Base-by-base conservation (phyloP, 2,797 vertebrate genomes). In the Lepidocolaptes lacrymiger region DNA sequence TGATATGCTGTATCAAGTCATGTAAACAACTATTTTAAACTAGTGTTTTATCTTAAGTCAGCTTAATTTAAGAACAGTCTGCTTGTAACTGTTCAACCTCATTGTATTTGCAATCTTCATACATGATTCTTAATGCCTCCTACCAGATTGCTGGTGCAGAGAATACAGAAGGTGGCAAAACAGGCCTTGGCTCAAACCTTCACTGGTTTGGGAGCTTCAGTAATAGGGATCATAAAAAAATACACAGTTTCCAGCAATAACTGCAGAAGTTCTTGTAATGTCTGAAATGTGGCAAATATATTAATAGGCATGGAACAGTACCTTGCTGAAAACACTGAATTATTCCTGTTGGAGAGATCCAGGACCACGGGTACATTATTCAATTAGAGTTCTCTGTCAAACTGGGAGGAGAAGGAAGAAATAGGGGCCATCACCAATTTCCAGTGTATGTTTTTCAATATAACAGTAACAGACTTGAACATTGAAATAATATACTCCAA, bases 241-340 rank as follows among this genome's bases (percentile, higher is more conserved):
- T 9, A 19, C 5, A 54, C 4, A n/a, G 2, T 39, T 91, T 68
- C 7, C 49, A 82, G 28, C 28, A 68, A 22, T 26, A 75, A 72
- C 24, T 64, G 16, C 8, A 43, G 24, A 88, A 73, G 26, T 41
- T n/a, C 24, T 78, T 67, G 16, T 22, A 8, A 8, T 14, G 11
- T 24, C 24, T 63, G 61, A 77, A 71, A 43, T 20, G 22, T 28
- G 12, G 12, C 36, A 85, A 75, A 71, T 16, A 36, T 4, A 32
- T 7, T 10, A 64, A 27, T 4, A 58, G 18, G 14, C 17, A 46
- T 28, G 32, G 15, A 71, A 61, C 4, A 0, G 0, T 9, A 21
- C 21, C 28, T 46, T 74, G 88, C 37, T 64, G 72, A 79, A 85
- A 88, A 73, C 7, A 79, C 2, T 32, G 34, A 64, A 34, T 72